Percentiles rank a stretch among this genome's conserved stretches.
These are phyloP conservation scores for Epinephelus lanceolatus DNA, from an alignment of 2,113 vertebrate genomes.

Conservation along the genomic window DNA sequence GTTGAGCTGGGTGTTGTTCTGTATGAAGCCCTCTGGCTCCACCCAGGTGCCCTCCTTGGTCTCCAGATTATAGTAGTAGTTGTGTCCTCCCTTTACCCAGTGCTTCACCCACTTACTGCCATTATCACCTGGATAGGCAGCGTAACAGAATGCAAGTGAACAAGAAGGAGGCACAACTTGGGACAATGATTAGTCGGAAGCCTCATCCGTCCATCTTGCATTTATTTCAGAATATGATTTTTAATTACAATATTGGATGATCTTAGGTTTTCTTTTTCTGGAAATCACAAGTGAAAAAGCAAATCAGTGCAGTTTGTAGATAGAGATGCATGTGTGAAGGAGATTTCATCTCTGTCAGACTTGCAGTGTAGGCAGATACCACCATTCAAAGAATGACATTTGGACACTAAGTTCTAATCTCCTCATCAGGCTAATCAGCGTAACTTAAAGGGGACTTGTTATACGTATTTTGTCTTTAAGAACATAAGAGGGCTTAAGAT, in stretches of 20 bases:
- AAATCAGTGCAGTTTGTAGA: too few species aligned
- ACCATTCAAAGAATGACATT: too few species aligned
- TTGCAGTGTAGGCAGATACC: not conserved
- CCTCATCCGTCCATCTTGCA: too few species aligned
- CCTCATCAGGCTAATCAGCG: too few species aligned
- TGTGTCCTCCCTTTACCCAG: conserved; percentile 97
- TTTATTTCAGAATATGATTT: not conserved
- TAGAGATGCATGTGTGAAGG: not conserved
- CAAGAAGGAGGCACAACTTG: not conserved
- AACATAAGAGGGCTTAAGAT: too few species aligned
- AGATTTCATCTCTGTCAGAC: not conserved
- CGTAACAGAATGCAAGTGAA: not conserved
- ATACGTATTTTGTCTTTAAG: too few species aligned
- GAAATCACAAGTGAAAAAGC: not conserved
- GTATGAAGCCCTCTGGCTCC: conserved; percentile 88
- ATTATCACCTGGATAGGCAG: conserved; percentile 85
- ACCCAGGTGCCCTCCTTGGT: conserved; percentile 92
- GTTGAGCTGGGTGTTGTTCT: conserved; percentile 91
- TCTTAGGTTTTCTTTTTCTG: not conserved
- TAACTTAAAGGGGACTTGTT: too few species aligned
- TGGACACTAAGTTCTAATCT: too few species aligned
- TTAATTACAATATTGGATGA: not conserved
- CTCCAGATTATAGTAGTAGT: conserved; percentile 93
- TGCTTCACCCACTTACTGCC: conserved; percentile 93
- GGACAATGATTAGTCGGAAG: too few species aligned